Evolutionary conservation across 1,140 invertebrate genomes (phyloP).

Genomic region (Drosophila prosaltans): DNA sequence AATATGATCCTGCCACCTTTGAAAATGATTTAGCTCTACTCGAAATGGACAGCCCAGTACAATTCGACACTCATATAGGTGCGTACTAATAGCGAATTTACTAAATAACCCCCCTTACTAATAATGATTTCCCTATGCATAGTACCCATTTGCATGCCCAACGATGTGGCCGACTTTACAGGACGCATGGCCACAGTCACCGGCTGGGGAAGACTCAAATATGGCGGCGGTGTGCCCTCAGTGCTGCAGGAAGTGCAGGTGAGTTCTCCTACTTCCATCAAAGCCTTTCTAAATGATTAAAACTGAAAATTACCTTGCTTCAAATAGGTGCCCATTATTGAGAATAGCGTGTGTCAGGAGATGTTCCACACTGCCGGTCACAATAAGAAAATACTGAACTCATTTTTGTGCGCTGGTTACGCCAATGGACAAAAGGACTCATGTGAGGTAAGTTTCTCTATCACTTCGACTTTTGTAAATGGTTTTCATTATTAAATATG

Average conservation of each 20-base stretch:
- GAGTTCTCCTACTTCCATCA: slow-evolving; percentile 8
- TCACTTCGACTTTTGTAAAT: not conserved
- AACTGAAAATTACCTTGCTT: slow-evolving; percentile 28
- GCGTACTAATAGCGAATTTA: slow-evolving; percentile 52
- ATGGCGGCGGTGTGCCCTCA: slow-evolving; percentile 93
- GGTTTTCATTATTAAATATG: not conserved
- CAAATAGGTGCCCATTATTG: slow-evolving; percentile 91
- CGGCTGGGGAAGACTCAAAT: slow-evolving; percentile 89
- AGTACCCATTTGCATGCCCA: slow-evolving; percentile 96
- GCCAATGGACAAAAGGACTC: slow-evolving; percentile 96
- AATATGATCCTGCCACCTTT: slow-evolving; percentile 95
- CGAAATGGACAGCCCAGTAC: slow-evolving; percentile 92
- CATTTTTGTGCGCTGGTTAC: slow-evolving; percentile 97
- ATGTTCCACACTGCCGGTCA: slow-evolving; percentile 96
- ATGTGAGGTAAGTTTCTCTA: slow-evolving; percentile 90
- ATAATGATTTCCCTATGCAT: slow-evolving; percentile 45
- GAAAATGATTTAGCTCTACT: slow-evolving; percentile 95
- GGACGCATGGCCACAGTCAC: slow-evolving; percentile 93
- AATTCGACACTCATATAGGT: slow-evolving; percentile 93
- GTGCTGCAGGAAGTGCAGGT: slow-evolving; percentile 94
- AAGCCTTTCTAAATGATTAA: not conserved
- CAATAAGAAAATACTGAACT: slow-evolving; percentile 92
- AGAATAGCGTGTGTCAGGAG: slow-evolving; percentile 95
- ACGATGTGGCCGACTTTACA: slow-evolving; percentile 91
- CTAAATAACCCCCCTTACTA: not conserved